phyloP scores from a whole-genome alignment of 2,888 invertebrate genomes.

The Eilema sororculum region DNA sequence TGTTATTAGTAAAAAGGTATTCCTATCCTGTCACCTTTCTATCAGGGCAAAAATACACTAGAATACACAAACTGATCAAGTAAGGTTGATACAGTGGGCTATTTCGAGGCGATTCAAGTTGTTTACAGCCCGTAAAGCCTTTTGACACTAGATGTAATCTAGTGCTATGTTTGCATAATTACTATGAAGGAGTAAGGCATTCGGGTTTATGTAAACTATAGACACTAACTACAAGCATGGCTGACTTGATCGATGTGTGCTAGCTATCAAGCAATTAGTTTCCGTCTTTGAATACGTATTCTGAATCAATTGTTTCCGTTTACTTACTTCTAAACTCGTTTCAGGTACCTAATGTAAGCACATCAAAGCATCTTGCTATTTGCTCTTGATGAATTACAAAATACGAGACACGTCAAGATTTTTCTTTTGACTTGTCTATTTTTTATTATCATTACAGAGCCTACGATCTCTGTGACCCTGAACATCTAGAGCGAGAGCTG shows the following conservation, averaged over 20 bases:
- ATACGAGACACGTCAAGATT: too few species aligned
- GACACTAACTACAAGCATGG: background rate
- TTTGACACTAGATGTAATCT: conserved; percentile 10
- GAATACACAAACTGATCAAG: background rate
- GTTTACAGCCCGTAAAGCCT: background rate
- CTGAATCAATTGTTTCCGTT: background rate
- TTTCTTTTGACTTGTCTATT: too few species aligned
- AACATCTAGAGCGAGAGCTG: too few species aligned
- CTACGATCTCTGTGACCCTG: too few species aligned
- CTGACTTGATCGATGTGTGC: background rate
- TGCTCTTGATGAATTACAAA: too few species aligned
- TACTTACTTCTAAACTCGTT: background rate
- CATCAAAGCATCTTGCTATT: too few species aligned
- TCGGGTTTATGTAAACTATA: conserved; percentile 5
- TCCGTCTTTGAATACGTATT: background rate
- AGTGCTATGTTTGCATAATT: conserved; percentile 4
- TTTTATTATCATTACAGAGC: too few species aligned
- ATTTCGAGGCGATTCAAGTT: background rate
- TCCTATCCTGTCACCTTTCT: too few species aligned
- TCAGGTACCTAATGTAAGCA: too few species aligned
- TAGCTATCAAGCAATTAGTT: background rate
- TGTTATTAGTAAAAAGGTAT: too few species aligned
- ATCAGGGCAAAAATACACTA: background rate
- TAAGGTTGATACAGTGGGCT: background rate
- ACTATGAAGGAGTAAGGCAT: conserved; percentile 1